Percentiles rank a stretch among this genome's conserved stretches.
Evolutionary conservation across 2,113 vertebrate species (phyloP).

Genomic region (Spea bombifrons): DNA sequence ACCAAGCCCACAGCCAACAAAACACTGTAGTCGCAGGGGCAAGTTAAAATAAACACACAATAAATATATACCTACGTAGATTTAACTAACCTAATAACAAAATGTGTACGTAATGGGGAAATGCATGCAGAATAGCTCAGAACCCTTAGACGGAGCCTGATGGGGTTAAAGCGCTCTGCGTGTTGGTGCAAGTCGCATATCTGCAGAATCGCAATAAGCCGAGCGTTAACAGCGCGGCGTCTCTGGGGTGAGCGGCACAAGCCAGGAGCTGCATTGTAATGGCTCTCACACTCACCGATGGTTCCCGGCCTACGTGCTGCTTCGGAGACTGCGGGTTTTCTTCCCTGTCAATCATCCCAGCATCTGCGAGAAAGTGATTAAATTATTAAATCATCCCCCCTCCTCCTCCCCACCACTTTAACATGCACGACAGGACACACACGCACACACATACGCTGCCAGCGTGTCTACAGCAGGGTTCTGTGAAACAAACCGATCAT

Average conservation of each 20-base stretch:
- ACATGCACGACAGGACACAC: background rate
- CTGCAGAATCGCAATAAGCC: constrained; percentile 32
- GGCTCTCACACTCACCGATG: constrained; percentile 47
- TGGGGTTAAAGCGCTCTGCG: constrained; percentile 4
- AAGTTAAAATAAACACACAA: too few species aligned
- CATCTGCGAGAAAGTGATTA: constrained; percentile 55
- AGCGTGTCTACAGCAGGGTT: background rate
- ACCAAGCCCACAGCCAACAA: too few species aligned
- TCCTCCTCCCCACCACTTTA: background rate
- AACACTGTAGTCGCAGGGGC: too few species aligned
- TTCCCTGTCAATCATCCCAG: constrained; percentile 57
- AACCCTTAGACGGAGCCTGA: too few species aligned
- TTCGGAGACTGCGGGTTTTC: constrained; percentile 37
- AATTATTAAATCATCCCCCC: constrained; percentile 25
- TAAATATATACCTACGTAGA: too few species aligned
- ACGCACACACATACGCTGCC: constrained; percentile 17
- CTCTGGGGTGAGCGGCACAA: background rate
- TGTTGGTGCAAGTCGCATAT: constrained; percentile 11
- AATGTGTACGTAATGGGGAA: too few species aligned
- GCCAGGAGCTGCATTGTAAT: background rate
- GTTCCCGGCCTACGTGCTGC: constrained; percentile 31
- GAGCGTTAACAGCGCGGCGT: constrained; percentile 6
- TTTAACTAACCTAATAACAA: too few species aligned
- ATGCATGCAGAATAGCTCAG: too few species aligned
- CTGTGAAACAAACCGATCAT: background rate